Percentiles rank a stretch among this genome's conserved stretches.
Conservation (phyloP, 2,888 invertebrate species). For the Drosophila hamatofila region DNA sequence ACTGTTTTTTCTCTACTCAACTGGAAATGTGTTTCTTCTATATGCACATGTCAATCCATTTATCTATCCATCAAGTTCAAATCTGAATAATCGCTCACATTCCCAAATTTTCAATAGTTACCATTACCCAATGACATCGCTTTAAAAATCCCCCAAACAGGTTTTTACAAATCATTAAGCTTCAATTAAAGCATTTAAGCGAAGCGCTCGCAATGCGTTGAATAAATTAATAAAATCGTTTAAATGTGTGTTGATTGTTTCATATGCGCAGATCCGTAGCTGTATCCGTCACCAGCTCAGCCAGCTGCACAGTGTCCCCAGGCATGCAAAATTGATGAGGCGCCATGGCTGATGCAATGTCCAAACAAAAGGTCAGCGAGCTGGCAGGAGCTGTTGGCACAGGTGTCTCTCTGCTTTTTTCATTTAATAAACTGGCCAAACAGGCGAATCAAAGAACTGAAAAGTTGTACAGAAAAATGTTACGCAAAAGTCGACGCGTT, state of each 20-base stretch:
- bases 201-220: slow-evolving; percentile 32
- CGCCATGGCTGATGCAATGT: slow-evolving; percentile 37
- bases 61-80: too few relatives aligned
- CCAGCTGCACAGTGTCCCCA: slow-evolving; percentile 31
- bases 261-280: slow-evolving; percentile 20
- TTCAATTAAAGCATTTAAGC: slow-evolving; percentile 54
- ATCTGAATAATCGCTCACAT: too few relatives aligned
- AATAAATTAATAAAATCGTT: slow-evolving; percentile 75
- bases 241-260: slow-evolving; percentile 73
- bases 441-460: slow-evolving; percentile 24
- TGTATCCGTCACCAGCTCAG: slow-evolving; percentile 35
- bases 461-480: slow-evolving; percentile 38
- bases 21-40: too few relatives aligned
- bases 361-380: slow-evolving; percentile 59
- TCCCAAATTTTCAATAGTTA: not conserved
- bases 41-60: too few relatives aligned
- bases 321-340: slow-evolving; percentile 67
- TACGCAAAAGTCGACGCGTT: slow-evolving; percentile 19
- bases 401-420: slow-evolving; percentile 22
- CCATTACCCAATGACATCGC: not conserved
- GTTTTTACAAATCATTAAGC: slow-evolving; percentile 31
- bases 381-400: slow-evolving; percentile 11
- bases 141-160: not conserved
- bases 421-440: slow-evolving; percentile 35
- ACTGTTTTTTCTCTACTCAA: too few relatives aligned